Base-by-base conservation (phyloP, 2,888 invertebrate genomes). In the Agrotis exclamationis region DNA sequence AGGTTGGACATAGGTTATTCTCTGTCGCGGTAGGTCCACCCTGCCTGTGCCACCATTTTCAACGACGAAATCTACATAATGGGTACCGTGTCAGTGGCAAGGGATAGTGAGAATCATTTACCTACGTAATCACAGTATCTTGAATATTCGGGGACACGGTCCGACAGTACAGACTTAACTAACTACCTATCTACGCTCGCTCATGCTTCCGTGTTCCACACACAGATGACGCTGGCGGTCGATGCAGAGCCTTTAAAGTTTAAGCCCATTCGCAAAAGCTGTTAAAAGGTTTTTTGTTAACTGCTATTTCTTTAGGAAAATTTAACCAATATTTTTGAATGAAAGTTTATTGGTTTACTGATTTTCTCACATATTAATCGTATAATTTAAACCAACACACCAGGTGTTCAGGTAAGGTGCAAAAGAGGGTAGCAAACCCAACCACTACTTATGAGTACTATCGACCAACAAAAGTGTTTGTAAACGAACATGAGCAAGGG, bases 401-500 rank as follows among this genome's bases (percentile, higher is more conserved):
- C 39, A 39, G 11, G 9, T 39, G 39, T 39, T 45, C 14, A 45
- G 45, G 14, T 14, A 45, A 16, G 16, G 16, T 16, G 6, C 45
- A 16, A 24, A n/a, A 33, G 28, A 28, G 28, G 2, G n/a, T 3
- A n/a, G 39, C 39, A 33, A n/a, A 33, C n/a, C 28, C 18, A 13
- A 28, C 13, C 28, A 54, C n/a, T n/a, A 24, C 53, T 28, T 63
- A n/a, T n/a, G n/a, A n/a, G n/a, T n/a, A 24, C 3, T 28, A 45
- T 24, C 14, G 7, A 58, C 9, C 22, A 45, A 47, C 13, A 71
- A 51, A 33, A 79, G 39, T 47, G 20, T 45, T 13, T 24, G 1
- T 20, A 13, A 78, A 47, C 63, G 77, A 69, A 63, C 22, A 69
- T 65, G 66, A 76, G 56, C 54, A 63, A 71, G 74, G 51, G 65